A percentile compares a stretch with the other conserved stretches of the same genome.
Conservation (phyloP, 2,797 vertebrate species). For the Oryzias dopingdopingensis region DNA sequence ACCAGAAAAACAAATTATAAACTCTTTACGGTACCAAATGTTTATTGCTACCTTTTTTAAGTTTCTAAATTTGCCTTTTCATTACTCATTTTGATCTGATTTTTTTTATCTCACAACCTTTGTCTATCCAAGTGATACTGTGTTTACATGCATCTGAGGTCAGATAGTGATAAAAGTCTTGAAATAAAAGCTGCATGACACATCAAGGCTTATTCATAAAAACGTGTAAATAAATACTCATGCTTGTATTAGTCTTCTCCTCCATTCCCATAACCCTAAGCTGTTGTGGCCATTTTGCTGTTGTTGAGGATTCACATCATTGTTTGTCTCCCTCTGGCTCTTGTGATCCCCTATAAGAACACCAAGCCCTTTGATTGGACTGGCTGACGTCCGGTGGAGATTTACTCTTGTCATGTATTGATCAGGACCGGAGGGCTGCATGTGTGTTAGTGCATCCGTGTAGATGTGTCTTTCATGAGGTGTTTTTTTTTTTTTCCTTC, state of each 20-base stretch:
- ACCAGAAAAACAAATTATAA: slow-evolving; percentile 40
- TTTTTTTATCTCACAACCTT: neutral
- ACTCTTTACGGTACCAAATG: slow-evolving; percentile 10
- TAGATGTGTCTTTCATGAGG: slow-evolving; percentile 29
- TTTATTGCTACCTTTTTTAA: neutral
- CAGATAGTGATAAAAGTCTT: slow-evolving; percentile 4
- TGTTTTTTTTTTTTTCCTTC: slow-evolving; percentile 61
- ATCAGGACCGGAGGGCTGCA: slow-evolving; percentile 75
- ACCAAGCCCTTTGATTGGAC: slow-evolving; percentile 79
- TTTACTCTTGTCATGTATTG: slow-evolving; percentile 83
- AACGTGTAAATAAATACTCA: slow-evolving; percentile 42
- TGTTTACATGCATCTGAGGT: slow-evolving; percentile 2
- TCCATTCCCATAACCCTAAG: slow-evolving; percentile 71
- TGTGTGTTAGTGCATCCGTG: slow-evolving; percentile 40
- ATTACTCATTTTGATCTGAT: slow-evolving; percentile 4
- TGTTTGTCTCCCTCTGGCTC: slow-evolving; percentile 74
- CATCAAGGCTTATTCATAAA: slow-evolving; percentile 16
- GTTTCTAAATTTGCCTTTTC: neutral
- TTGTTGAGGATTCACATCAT: slow-evolving; percentile 76
- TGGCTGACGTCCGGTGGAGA: slow-evolving; percentile 77
- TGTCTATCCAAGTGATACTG: neutral
- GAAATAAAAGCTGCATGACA: slow-evolving; percentile 26
- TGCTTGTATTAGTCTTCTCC: slow-evolving; percentile 37
- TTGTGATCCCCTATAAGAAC: slow-evolving; percentile 78
- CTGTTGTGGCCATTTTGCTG: slow-evolving; percentile 69